Evolutionary conservation across 2,888 invertebrate species (phyloP).

Genomic region (Lasioglossum figueresi): DNA sequence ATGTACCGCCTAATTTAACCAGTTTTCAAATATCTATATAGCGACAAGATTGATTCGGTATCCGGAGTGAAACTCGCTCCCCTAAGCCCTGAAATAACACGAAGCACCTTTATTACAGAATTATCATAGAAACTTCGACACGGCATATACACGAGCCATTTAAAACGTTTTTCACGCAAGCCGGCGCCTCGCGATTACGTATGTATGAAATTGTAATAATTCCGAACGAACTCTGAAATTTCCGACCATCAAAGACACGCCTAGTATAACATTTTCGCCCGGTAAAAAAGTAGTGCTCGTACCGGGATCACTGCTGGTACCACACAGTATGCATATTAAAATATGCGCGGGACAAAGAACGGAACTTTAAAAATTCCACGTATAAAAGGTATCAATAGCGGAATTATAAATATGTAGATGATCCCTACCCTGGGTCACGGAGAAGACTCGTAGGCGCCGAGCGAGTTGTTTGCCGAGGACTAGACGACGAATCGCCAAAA

Average conservation of each 20-base stretch:
- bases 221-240: slow-evolving; percentile 2
- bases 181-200: neutral
- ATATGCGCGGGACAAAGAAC: slow-evolving; percentile 19
- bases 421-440: slow-evolving; percentile 43
- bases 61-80: neutral
- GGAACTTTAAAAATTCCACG: slow-evolving; percentile 22
- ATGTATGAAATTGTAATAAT: slow-evolving; percentile 16
- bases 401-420: slow-evolving; percentile 51
- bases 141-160: neutral
- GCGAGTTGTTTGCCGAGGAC: slow-evolving; percentile 63
- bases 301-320: slow-evolving; percentile 1
- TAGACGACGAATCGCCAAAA: slow-evolving; percentile 60
- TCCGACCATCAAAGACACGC: slow-evolving; percentile 3
- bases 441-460: slow-evolving; percentile 48
- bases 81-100: neutral
- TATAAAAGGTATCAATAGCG: neutral
- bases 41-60: neutral
- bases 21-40: neutral
- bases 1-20: neutral
- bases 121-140: slow-evolving; percentile 2
- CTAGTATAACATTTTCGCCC: slow-evolving; percentile 12
- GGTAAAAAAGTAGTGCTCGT: neutral
- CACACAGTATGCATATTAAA: slow-evolving; percentile 26
- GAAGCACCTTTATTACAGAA: neutral
- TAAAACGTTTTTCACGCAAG: slow-evolving; percentile 5